phyloP scores from a whole-genome alignment of 1,140 invertebrate genomes.

The Limonius californicus region DNA sequence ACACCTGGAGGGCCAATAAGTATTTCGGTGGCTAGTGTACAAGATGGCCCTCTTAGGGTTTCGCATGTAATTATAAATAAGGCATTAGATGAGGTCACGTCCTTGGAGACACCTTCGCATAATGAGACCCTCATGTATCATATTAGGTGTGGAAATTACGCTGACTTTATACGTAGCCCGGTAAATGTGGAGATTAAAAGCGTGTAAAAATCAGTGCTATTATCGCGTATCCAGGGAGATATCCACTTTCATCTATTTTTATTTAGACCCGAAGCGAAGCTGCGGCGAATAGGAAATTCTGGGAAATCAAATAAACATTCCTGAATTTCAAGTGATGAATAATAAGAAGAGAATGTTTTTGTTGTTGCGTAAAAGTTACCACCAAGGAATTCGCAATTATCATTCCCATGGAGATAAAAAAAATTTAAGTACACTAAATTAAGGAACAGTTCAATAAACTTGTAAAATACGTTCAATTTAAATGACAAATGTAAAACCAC shows the following conservation, averaged over 20 bases:
- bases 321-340: background rate
- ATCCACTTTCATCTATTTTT: background rate
- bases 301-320: background rate
- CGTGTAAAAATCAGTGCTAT: background rate
- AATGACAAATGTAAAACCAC: too few relatives aligned
- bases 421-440: too few relatives aligned
- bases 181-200: background rate
- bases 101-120: constrained; percentile 11
- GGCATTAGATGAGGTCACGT: constrained; percentile 13
- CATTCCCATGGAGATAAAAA: too few relatives aligned
- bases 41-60: constrained; percentile 14
- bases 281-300: background rate
- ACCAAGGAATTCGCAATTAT: too few relatives aligned
- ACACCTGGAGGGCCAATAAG: constrained; percentile 14
- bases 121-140: constrained; percentile 14
- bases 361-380: too few relatives aligned
- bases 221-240: too few relatives aligned
- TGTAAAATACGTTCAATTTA: too few relatives aligned
- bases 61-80: constrained; percentile 14
- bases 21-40: constrained; percentile 11
- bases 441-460: too few relatives aligned
- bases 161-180: background rate
- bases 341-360: background rate
- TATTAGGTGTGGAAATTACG: constrained; percentile 10
- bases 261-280: background rate